These are phyloP conservation scores for Acrocyrtus sp. DNA, from an alignment of 2,888 invertebrate genomes.

Conservation along the genomic window DNA sequence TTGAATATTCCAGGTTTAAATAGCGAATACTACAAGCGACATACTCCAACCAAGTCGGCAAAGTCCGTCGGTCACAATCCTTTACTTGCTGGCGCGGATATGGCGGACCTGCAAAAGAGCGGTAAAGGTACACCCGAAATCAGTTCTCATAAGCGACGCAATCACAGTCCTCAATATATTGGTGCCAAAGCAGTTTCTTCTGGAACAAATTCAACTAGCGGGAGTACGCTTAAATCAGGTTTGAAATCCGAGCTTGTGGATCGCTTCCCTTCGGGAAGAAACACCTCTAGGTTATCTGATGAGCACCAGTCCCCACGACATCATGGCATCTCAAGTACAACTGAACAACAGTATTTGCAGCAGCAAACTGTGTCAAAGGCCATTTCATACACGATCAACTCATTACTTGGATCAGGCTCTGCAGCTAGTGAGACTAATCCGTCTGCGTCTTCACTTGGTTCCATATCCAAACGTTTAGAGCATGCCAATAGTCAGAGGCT, in stretches of 20 bases:
- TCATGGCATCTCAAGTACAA: conserved; percentile 5
- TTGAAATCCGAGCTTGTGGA: conserved; percentile 49
- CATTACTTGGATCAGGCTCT: conserved; percentile 46
- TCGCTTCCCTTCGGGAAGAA: conserved; percentile 30
- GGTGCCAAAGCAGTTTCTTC: conserved; percentile 52
- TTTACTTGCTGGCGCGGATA: conserved; percentile 7
- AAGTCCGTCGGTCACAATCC: not conserved
- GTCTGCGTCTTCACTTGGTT: not conserved
- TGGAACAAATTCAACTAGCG: conserved; percentile 15
- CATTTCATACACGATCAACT: conserved; percentile 60
- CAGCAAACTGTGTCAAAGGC: conserved; percentile 57
- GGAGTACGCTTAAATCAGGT: conserved; percentile 33
- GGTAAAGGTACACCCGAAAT: conserved; percentile 24
- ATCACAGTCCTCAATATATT: conserved; percentile 47
- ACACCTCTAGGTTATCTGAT: conserved; percentile 1
- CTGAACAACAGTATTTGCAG: conserved; percentile 52
- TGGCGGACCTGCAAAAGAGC: conserved; percentile 12
- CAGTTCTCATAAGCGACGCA: conserved; percentile 27
- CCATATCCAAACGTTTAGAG: conserved; percentile 7
- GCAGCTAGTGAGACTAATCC: conserved; percentile 6
- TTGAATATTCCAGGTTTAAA: conserved; percentile 53
- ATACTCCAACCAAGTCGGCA: conserved; percentile 1
- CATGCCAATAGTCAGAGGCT: not conserved
- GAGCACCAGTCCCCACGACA: conserved; percentile 29
- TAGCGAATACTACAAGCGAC: conserved; percentile 47